Evolutionary conservation across 2,797 vertebrate genomes (phyloP).

Genomic region (Vespertilio murinus): DNA sequence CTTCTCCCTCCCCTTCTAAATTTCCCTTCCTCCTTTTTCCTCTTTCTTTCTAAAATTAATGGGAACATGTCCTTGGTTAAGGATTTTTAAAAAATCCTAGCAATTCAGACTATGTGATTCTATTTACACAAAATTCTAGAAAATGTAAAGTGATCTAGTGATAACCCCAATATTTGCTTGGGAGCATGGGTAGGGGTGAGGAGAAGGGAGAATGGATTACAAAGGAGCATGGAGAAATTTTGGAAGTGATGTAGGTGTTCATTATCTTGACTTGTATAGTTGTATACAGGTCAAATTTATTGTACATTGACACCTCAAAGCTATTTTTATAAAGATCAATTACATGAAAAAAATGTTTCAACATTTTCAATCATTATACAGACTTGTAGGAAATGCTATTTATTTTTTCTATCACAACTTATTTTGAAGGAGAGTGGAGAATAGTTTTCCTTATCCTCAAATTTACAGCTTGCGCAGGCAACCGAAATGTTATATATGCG

Average conservation of each 20-base stretch:
- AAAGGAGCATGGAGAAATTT: neutral
- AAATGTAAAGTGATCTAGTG: neutral
- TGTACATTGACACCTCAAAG: neutral
- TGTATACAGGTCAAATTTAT: neutral
- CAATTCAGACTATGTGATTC: neutral
- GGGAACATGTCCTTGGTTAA: neutral
- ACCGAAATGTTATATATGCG: constrained; percentile 99
- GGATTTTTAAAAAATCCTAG: neutral
- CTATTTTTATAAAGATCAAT: neutral
- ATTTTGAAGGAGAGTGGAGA: neutral
- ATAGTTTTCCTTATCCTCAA: constrained; percentile 85
- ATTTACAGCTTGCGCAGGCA: constrained; percentile 94
- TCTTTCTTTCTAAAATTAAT: neutral
- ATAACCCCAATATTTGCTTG: neutral
- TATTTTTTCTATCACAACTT: neutral
- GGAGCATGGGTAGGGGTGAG: neutral
- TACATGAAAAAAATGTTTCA: neutral
- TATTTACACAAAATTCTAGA: constrained; percentile 21
- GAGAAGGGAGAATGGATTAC: neutral
- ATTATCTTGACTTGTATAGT: neutral
- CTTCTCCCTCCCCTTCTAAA: no score
- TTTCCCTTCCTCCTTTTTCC: no score
- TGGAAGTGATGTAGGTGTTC: neutral
- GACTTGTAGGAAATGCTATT: neutral
- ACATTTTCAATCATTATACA: neutral